Evolutionary conservation across 2,797 vertebrate species (phyloP).

Genomic region (Parotocinclus haroldoi): DNA sequence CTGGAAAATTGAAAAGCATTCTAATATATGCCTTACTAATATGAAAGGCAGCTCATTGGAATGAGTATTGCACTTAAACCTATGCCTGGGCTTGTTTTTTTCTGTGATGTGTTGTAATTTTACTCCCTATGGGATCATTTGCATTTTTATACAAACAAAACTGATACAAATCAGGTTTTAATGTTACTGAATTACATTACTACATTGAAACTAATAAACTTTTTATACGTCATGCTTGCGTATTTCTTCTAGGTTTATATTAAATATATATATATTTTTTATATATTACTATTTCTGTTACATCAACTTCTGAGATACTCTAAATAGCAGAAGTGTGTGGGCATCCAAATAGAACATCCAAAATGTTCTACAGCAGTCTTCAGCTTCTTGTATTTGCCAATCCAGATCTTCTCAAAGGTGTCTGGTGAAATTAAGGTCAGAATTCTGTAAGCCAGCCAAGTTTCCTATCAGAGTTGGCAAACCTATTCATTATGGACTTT

Average conservation of each 20-base stretch:
- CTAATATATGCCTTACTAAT: background rate
- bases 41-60: background rate
- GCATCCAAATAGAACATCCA: too few species aligned
- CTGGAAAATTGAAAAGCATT: background rate
- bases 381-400: too few species aligned
- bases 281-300: background rate
- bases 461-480: too few species aligned
- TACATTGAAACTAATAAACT: constrained; percentile 29
- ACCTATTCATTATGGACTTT: too few species aligned
- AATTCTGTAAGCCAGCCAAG: too few species aligned
- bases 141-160: constrained; percentile 36
- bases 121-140: constrained; percentile 49
- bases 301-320: too few species aligned
- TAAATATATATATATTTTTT: constrained; percentile 6
- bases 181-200: background rate
- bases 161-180: constrained; percentile 19
- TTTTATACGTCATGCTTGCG: background rate
- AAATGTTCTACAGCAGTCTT: too few species aligned
- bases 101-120: constrained; percentile 21
- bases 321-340: too few species aligned
- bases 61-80: constrained; percentile 8
- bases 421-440: too few species aligned
- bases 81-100: constrained; percentile 27
- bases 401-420: too few species aligned
- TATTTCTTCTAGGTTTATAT: background rate